A percentile compares a stretch with the other conserved stretches of the same genome.
Evolutionary conservation across 2,797 vertebrate genomes (phyloP).

Genomic region (Liparis tanakae): DNA sequence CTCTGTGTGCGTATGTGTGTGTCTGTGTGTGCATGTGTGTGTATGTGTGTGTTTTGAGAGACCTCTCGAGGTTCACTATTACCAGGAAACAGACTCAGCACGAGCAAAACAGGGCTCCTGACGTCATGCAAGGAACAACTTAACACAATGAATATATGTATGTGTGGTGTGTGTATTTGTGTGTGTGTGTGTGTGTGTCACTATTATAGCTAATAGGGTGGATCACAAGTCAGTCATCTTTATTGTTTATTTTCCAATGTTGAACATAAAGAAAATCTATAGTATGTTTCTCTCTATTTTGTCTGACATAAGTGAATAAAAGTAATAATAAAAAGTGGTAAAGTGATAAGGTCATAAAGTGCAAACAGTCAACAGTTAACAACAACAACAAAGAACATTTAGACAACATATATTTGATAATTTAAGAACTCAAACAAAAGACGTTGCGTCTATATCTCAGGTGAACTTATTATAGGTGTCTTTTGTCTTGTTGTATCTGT

Average conservation of each 20-base stretch:
- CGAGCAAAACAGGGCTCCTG: background rate
- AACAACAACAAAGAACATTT: too few species aligned
- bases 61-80: conserved; percentile 17
- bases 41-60: background rate
- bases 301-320: too few species aligned
- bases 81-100: conserved; percentile 7
- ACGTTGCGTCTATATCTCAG: background rate
- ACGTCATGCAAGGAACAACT: conserved; percentile 1
- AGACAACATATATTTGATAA: too few species aligned
- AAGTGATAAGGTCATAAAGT: too few species aligned
- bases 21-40: background rate
- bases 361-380: too few species aligned
- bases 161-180: background rate
- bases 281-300: too few species aligned
- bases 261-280: too few species aligned
- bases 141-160: background rate
- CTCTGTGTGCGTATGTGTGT: background rate
- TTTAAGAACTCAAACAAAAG: too few species aligned
- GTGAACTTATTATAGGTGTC: background rate
- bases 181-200: background rate
- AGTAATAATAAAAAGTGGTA: too few species aligned
- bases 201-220: background rate
- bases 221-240: background rate
- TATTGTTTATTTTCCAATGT: too few species aligned
- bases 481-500: background rate